Percentiles rank a stretch among this genome's conserved stretches.
Evolutionary conservation across 30 jellyfish, hydroid and myxozoan genomes (phyloP).

Genomic region (Nemopilema nomurai): DNA sequence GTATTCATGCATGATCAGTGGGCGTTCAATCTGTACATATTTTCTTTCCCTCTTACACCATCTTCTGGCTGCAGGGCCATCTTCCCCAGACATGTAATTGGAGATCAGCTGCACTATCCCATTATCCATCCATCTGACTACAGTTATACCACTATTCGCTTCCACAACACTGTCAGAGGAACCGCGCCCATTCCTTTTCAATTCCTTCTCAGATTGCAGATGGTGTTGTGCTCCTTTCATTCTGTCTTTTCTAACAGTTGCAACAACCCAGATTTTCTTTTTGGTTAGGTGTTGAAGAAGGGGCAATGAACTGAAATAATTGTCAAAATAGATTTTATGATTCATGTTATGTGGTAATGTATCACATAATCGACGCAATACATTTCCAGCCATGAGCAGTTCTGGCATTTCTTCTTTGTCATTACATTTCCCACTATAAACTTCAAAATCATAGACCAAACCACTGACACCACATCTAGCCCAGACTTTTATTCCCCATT

Average conservation of each 20-base stretch:
- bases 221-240: background rate
- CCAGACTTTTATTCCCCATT: conserved; percentile 16
- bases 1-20: conserved; percentile 35
- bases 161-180: conserved; percentile 7
- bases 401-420: conserved; percentile 20
- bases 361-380: conserved; percentile 42
- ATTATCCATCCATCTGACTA: conserved; percentile 27
- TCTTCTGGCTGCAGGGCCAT: conserved; percentile 33
- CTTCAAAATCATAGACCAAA: background rate
- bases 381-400: conserved; percentile 46
- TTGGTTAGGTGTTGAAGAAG: conserved; percentile 33
- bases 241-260: conserved; percentile 38
- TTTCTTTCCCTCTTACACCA: conserved; percentile 26
- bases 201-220: conserved; percentile 1
- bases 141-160: background rate
- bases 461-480: conserved; percentile 20
- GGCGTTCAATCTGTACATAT: conserved; percentile 19
- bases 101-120: conserved; percentile 32
- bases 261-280: conserved; percentile 24
- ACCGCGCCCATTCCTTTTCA: background rate
- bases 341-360: conserved; percentile 3
- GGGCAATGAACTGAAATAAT: conserved; percentile 48
- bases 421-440: background rate
- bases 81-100: conserved; percentile 5
- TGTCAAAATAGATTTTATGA: conserved; percentile 58